Conservation (phyloP, 2,797 vertebrate genomes). For the Melanotaenia maccullochi region DNA sequence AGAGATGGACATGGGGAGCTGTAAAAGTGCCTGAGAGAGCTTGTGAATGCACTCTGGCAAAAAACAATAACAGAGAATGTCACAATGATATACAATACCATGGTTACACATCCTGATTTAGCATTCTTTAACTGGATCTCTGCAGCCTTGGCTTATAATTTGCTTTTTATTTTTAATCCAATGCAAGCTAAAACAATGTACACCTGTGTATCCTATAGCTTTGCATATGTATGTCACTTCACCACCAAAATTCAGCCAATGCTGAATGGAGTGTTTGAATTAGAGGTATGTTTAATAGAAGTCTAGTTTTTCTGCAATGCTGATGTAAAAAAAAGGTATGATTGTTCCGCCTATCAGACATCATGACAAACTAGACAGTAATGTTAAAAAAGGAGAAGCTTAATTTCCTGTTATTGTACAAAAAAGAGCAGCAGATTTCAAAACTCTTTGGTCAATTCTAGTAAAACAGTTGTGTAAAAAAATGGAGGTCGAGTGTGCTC, state of each 20-base stretch:
- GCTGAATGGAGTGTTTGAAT: neutral
- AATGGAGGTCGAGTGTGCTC: slow-evolving; percentile 14
- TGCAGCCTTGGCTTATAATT: neutral
- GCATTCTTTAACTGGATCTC: slow-evolving; percentile 9
- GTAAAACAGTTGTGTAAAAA: slow-evolving; percentile 14
- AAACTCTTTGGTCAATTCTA: slow-evolving; percentile 30
- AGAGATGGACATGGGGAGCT: slow-evolving; percentile 48
- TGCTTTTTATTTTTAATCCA: neutral
- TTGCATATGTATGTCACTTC: neutral
- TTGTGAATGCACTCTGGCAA: slow-evolving; percentile 16
- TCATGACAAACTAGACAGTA: slow-evolving; percentile 18
- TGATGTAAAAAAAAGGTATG: slow-evolving; percentile 14
- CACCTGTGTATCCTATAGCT: neutral
- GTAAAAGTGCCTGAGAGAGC: slow-evolving; percentile 34
- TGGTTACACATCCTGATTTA: slow-evolving; percentile 9
- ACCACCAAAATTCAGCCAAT: slow-evolving; percentile 1
- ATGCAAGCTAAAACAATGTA: neutral
- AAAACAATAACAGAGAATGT: slow-evolving; percentile 17
- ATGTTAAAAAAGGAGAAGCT: slow-evolving; percentile 27
- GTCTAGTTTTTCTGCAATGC: neutral
- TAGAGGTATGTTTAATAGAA: slow-evolving; percentile 6
- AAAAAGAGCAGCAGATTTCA: slow-evolving; percentile 22
- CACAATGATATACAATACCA: neutral
- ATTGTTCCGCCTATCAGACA: slow-evolving; percentile 24
- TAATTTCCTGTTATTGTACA: slow-evolving; percentile 22